Percentiles rank a stretch among this genome's conserved stretches.
Evolutionary conservation across 2,113 vertebrate genomes (phyloP).

Genomic region (Psilopsiagon aymara): DNA sequence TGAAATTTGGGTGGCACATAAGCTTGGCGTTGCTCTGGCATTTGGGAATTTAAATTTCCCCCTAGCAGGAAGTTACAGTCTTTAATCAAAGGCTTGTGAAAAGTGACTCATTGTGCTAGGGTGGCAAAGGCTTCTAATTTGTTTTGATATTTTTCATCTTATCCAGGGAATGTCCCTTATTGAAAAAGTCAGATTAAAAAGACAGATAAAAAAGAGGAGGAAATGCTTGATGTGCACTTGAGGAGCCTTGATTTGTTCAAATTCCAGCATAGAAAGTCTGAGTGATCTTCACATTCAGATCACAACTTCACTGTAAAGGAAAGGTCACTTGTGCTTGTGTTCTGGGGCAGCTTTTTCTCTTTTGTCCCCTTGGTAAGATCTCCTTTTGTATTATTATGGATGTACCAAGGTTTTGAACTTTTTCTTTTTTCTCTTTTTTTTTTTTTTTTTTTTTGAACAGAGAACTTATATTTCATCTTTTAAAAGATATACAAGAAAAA

Average conservation of each 20-base stretch:
- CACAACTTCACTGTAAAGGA: conserved; percentile 62
- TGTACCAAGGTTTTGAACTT: conserved; percentile 64
- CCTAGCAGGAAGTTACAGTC: not conserved
- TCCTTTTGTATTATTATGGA: conserved; percentile 67
- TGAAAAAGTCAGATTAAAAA: conserved; percentile 26
- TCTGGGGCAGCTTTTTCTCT: conserved; percentile 44
- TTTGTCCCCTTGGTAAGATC: conserved; percentile 49
- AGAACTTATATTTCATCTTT: conserved; percentile 64
- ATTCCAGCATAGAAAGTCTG: conserved; percentile 38
- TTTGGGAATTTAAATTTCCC: conserved; percentile 41
- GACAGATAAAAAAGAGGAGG: not conserved
- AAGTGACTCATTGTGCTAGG: conserved; percentile 29
- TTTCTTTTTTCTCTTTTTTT: not conserved
- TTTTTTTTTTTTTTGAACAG: not conserved
- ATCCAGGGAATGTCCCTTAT: not conserved
- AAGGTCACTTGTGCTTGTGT: conserved; percentile 57
- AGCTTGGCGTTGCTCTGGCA: not conserved
- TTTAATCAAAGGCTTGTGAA: conserved; percentile 53
- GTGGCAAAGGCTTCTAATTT: conserved; percentile 13
- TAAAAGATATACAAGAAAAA: conserved; percentile 57
- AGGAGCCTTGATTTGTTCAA: conserved; percentile 20
- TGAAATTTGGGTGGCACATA: not conserved
- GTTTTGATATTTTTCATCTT: conserved; percentile 47
- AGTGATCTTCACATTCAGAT: conserved; percentile 59
- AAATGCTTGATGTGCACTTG: conserved; percentile 32